Evolutionary conservation across 2,888 invertebrate species (phyloP), one percentile per base, ranked within the genome.

Genomic region (Rhimphoctona megacephalus): DNA sequence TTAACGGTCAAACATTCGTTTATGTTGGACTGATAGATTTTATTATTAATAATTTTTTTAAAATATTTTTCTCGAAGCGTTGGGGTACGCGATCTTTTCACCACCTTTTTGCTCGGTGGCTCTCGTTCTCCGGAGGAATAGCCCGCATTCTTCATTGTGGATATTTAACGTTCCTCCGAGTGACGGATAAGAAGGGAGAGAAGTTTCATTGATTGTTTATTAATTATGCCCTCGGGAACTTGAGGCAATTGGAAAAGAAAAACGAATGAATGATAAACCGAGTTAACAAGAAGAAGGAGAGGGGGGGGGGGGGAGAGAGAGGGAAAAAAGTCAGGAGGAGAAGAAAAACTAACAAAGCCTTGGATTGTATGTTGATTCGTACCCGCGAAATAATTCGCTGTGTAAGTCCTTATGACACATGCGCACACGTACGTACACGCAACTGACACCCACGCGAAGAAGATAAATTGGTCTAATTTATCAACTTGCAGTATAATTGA

Each of bases 11-110:
- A 36, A 36, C 25, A 52, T 61, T 61, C 43, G 25, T 78, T 78
- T 78, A n/a, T n/a, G 61, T 64, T 76, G 73, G 39, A 74, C 57
- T 43, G 61, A 30, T 36, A 19, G 11, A 22, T 22, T 70, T 69
- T 69, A 8, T 73, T 25, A 22, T n/a, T 39, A 33, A 61, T 11
- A 36, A 33, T 39, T 22, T 11, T 57, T 25, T 39, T 39, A 11
- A 4, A 61, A 61, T 57, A 7, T 57, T n/a, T 22, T 57, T 74
- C 17, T 74, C 57, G 17, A 36, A 46, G 39, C 43, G 43, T 61
- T 76, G 30, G 19, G 61, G 30, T 54, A 57, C 73, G 39, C 57
- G 8, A 49, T 72, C 39, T 25, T 74, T 57, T 22, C 9, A n/a
- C 19, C 49, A 43, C 43, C 25, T 30, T 8, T 25, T 8, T 17